Evolutionary conservation across 2,797 vertebrate genomes (phyloP), one percentile per base, ranked within the genome.

Genomic region (Triplophysa bombifrons): DNA sequence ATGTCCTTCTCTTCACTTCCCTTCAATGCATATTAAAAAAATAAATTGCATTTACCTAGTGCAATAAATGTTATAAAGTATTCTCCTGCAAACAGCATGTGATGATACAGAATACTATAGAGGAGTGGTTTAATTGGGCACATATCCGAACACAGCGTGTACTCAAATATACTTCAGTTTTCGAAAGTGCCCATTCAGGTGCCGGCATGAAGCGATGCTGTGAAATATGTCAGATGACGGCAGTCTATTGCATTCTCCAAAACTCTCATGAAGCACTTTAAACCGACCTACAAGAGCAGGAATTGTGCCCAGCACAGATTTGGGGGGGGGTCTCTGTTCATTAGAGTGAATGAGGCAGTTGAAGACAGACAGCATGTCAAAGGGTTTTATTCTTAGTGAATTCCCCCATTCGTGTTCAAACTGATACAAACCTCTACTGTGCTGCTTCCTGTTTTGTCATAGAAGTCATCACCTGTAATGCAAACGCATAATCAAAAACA

Each of bases 341-440:
- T 13, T 48, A 48, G 3, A 14, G 46, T 13, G 55, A 58, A 58
- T 22, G n/a, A 22, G 55, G 4, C 55, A 22, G n/a, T 58, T 12
- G 22, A 25, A 60, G 20, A 25, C 56, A 14, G 56, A 25, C 56
- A 14, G 22, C 20, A 25, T 22, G 20, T 25, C 1, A 25, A 30
- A 27, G 12, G 22, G 13, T 60, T 25, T 60, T 6, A 61, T 61
- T 27, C 1, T 17, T 2, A 27, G 25, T 61, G 58, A 56, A 72
- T 55, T 11, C 20, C 46, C 34, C 17, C 38, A 83, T 75, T 74
- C 58, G 81, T 81, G 66, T 79, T 7, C 17, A 46, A 38, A 65
- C 66, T 22, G 27, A 80, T 91, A 96, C 98, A 97, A 95, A 99
- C 98, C 97, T 99, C 98, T 86, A 97, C 94, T 84, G 95, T 92